Conservation (phyloP, 2,797 vertebrate species). For the Eptatretus atami region DNA sequence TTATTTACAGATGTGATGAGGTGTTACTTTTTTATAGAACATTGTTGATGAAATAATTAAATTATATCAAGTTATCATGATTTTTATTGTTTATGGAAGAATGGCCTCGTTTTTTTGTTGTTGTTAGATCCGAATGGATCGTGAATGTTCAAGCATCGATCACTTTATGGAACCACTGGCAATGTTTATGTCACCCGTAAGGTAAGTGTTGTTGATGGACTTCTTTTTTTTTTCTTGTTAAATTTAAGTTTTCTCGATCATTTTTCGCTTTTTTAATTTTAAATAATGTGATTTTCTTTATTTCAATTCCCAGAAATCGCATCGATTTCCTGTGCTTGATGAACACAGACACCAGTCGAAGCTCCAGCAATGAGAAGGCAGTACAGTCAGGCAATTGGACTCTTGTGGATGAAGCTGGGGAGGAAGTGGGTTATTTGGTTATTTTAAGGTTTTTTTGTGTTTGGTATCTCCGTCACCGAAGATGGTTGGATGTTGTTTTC, state of each 20-base stretch:
- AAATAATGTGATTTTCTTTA: not conserved
- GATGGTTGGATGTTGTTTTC: not conserved
- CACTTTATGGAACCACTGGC: conserved; percentile 86
- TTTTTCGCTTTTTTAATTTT: not conserved
- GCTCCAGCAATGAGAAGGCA: conserved; percentile 17
- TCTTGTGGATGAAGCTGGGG: conserved; percentile 76
- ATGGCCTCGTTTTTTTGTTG: not conserved
- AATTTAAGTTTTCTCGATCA: not conserved
- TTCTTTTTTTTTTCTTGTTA: not conserved
- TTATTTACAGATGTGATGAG: not conserved
- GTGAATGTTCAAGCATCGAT: conserved; percentile 39
- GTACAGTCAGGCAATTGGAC: conserved; percentile 66
- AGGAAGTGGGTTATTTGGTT: conserved; percentile 33
- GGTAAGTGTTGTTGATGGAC: conserved; percentile 18
- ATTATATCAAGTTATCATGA: not conserved
- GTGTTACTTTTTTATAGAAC: not conserved
- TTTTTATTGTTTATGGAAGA: not conserved
- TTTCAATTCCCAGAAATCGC: conserved; percentile 28
- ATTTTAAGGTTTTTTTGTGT: not conserved
- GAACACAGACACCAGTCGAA: conserved; percentile 23
- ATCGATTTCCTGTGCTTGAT: conserved; percentile 54
- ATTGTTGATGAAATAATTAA: not conserved
- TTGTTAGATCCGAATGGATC: conserved; percentile 44
- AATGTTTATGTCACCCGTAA: conserved; percentile 61
- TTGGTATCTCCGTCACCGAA: not conserved